Percentiles rank a stretch among this genome's conserved stretches.
phyloP scores from a whole-genome alignment of 2,113 vertebrate species.

The Malurus melanocephalus region DNA sequence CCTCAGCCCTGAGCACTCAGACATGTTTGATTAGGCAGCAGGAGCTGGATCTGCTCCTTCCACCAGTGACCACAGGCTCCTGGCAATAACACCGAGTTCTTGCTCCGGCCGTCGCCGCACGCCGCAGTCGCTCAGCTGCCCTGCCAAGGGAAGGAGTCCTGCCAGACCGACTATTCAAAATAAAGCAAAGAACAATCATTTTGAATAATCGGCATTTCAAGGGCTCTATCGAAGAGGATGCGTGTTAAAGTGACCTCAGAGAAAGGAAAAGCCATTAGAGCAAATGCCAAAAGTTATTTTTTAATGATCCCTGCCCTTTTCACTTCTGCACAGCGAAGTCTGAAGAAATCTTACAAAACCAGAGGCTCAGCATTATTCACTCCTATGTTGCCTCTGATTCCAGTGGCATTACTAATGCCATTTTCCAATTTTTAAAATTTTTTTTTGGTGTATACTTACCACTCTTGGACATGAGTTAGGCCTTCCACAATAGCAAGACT shows the following conservation, averaged over 20 bases:
- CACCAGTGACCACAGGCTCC: slow-evolving; percentile 57
- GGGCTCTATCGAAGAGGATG: not conserved
- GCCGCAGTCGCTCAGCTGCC: not conserved
- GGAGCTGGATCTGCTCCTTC: slow-evolving; percentile 44
- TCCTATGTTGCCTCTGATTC: not conserved
- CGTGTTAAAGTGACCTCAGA: not conserved
- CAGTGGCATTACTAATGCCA: not conserved
- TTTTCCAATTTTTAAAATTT: not conserved
- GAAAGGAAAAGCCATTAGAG: slow-evolving; percentile 7
- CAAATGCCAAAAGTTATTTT: not conserved
- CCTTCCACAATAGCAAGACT: not conserved
- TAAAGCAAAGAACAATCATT: not conserved
- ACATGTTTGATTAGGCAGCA: slow-evolving; percentile 44
- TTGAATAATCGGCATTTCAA: not conserved
- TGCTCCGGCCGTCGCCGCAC: slow-evolving; percentile 30
- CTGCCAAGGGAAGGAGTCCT: slow-evolving; percentile 25
- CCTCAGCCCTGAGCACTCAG: slow-evolving; percentile 4
- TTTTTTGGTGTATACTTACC: not conserved
- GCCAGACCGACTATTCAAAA: not conserved
- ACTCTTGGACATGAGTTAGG: not conserved
- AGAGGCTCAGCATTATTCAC: not conserved
- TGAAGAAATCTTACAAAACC: not conserved
- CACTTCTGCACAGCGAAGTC: not conserved
- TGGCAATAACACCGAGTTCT: slow-evolving; percentile 55
- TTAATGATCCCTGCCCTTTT: slow-evolving; percentile 1